Percentiles rank a stretch among this genome's conserved stretches.
Conservation (phyloP, 2,888 invertebrate genomes). For the Monochamus alternatus region DNA sequence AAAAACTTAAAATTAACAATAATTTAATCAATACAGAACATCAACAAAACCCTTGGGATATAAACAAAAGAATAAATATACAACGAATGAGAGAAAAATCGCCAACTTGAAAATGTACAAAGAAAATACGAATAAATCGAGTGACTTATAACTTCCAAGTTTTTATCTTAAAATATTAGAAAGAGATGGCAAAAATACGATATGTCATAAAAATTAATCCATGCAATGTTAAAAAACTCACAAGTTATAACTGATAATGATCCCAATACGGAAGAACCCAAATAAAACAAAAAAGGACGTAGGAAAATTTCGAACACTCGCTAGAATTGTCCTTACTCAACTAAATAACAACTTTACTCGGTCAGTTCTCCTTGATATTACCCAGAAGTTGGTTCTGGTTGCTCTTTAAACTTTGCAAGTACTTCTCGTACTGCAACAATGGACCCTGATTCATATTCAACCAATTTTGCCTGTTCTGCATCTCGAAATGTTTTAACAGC, state of each 20-base stretch:
- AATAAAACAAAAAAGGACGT: conserved; percentile 1
- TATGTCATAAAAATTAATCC: neutral
- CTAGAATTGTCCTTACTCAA: conserved; percentile 13
- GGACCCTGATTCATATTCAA: conserved; percentile 64
- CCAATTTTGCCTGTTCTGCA: conserved; percentile 69
- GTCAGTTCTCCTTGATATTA: conserved; percentile 64
- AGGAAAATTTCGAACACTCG: conserved; percentile 4
- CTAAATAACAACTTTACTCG: conserved; percentile 33
- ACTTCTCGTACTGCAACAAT: conserved; percentile 68
- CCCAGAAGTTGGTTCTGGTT: conserved; percentile 58
- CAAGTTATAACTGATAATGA: neutral
- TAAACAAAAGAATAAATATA: conserved; percentile 47
- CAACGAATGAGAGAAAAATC: conserved; percentile 39
- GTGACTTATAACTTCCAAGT: conserved; percentile 7
- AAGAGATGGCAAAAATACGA: neutral
- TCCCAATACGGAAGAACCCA: neutral
- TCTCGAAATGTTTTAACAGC: conserved; percentile 67
- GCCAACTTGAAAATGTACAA: neutral
- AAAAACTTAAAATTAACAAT: conserved; percentile 60
- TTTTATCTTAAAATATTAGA: conserved; percentile 3
- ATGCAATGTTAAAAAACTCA: conserved; percentile 13
- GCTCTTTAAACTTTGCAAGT: conserved; percentile 65
- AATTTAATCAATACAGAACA: conserved; percentile 57
- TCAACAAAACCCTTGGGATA: conserved; percentile 51
- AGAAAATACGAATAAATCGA: neutral